Conservation (phyloP, 35 echinoderm and acorn worm genomes). For the Lytechinus variegatus region DNA sequence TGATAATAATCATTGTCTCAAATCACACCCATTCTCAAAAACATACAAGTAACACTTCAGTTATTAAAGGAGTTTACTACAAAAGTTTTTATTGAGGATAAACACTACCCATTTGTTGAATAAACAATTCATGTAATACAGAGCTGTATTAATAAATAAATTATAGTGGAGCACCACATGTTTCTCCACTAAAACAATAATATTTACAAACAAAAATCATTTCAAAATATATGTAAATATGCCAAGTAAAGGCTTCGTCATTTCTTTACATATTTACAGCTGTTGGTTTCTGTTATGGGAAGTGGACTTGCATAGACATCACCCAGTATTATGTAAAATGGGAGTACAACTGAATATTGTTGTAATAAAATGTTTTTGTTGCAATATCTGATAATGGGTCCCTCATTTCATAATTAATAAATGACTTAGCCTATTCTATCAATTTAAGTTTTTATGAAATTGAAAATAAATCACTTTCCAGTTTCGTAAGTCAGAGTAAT, state of each 20-base stretch:
- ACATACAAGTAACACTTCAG: not conserved
- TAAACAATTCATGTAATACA: not conserved
- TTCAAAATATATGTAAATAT: not conserved
- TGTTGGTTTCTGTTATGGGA: not conserved
- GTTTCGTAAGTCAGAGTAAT: not conserved
- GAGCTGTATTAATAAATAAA: constrained; percentile 36
- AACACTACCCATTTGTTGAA: not conserved
- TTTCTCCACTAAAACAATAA: constrained; percentile 30
- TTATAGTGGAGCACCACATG: constrained; percentile 28
- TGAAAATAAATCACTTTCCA: not conserved
- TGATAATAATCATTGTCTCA: not conserved
- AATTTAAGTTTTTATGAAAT: not conserved
- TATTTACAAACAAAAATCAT: constrained; percentile 25
- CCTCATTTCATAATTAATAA: not conserved
- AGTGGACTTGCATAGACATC: not conserved
- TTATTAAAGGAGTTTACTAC: not conserved
- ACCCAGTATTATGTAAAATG: not conserved
- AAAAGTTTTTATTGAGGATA: not conserved
- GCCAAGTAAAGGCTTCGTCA: not conserved
- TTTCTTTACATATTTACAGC: not conserved
- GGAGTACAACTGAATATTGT: no score
- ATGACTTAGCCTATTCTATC: not conserved
- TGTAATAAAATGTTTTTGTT: no score
- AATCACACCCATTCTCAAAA: not conserved
- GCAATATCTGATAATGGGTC: no score